A percentile compares a stretch with the other conserved stretches of the same genome.
These are phyloP conservation scores for Glyphotaelius pellucidus DNA, from an alignment of 2,888 invertebrate genomes.

Conservation along the genomic window DNA sequence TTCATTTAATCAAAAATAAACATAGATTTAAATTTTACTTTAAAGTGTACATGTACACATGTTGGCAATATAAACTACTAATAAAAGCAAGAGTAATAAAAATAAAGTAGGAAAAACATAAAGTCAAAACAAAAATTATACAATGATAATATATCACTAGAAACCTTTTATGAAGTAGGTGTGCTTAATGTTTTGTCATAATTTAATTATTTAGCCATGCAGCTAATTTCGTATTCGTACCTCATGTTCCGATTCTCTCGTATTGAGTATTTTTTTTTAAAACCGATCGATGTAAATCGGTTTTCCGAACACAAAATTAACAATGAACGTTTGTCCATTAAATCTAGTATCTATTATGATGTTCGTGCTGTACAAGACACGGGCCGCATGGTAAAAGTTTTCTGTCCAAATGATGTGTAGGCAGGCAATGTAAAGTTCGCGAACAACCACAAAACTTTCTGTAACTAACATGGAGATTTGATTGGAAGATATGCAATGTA, in stretches of 20 bases:
- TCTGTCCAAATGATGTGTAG: not conserved
- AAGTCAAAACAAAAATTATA: no score
- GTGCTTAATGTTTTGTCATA: no score
- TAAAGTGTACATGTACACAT: no score
- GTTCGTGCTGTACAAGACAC: not conserved
- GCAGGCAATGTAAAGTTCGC: not conserved
- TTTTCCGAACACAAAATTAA: not conserved
- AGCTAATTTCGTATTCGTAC: not conserved
- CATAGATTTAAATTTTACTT: no score
- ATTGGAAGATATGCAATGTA: not conserved
- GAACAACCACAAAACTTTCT: not conserved
- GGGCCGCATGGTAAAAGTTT: not conserved
- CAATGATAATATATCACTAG: no score
- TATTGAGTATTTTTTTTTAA: not conserved
- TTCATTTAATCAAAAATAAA: no score
- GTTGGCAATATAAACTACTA: no score
- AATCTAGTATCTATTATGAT: not conserved
- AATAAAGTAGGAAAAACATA: no score
- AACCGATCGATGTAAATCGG: not conserved
- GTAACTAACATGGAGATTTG: not conserved
- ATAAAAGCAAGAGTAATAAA: no score
- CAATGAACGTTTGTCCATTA: not conserved
- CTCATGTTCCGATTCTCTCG: not conserved
- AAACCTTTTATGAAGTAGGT: no score
- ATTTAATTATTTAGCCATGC: not conserved